Evolutionary conservation across 37 sponge, comb jelly and placozoan genomes (phyloP).

Genomic region (Amphimedon queenslandica): DNA sequence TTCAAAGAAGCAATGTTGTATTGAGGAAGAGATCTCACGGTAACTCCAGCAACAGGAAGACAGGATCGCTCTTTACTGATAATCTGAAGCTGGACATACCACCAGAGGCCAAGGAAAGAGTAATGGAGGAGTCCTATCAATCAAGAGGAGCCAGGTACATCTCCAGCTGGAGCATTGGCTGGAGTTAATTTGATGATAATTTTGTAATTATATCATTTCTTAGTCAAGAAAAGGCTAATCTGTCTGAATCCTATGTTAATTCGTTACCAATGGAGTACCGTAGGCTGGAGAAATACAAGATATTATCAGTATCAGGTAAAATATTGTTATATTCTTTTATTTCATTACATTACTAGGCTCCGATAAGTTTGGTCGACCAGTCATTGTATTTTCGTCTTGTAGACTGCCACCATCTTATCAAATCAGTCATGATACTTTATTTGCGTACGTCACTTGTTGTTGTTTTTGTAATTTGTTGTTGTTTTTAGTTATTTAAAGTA

Average conservation of each 20-base stretch:
- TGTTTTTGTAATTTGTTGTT: not conserved
- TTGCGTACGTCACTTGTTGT: constrained; percentile 40
- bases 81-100: not conserved
- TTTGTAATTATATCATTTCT: no score
- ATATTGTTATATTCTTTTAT: not conserved
- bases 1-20: not conserved
- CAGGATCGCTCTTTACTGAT: not conserved
- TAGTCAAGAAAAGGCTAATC: no score
- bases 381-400: constrained; percentile 67
- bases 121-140: no score
- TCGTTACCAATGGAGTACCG: constrained; percentile 19
- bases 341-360: constrained; percentile 23
- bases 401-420: constrained; percentile 48
- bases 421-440: constrained; percentile 55
- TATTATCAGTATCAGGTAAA: constrained; percentile 50
- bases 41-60: not conserved
- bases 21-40: not conserved
- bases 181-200: not conserved
- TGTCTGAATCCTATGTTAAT: not conserved
- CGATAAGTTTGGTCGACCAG: constrained; percentile 61
- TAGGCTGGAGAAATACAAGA: constrained; percentile 41
- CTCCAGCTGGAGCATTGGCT: no score
- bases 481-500: constrained; percentile 48
- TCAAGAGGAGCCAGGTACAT: no score
- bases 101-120: not conserved